phyloP scores from a whole-genome alignment of 2,113 vertebrate species.

The Platycercus adscitus region DNA sequence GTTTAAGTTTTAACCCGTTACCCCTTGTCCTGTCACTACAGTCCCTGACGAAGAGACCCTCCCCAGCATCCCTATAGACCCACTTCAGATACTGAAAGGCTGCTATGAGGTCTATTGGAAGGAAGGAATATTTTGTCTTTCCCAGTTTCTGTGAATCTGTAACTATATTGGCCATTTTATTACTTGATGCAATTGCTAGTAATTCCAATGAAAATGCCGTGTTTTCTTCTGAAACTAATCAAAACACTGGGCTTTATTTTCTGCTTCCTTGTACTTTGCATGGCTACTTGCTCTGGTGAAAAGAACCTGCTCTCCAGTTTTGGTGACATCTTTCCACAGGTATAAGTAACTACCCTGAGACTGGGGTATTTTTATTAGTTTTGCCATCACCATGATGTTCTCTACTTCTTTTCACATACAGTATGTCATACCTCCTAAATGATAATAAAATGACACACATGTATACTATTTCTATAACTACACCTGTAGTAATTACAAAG shows the following conservation, averaged over 20 bases:
- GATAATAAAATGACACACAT: not conserved
- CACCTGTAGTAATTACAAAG: not conserved
- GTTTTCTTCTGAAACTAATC: not conserved
- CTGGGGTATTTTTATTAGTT: not conserved
- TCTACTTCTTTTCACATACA: not conserved
- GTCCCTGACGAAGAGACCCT: no score
- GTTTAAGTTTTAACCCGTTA: no score
- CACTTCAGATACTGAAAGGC: no score
- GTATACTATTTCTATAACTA: not conserved
- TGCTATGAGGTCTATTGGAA: not conserved
- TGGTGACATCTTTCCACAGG: not conserved
- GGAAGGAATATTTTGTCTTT: not conserved
- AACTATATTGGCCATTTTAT: not conserved
- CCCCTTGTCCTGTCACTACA: no score
- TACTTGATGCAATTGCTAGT: not conserved
- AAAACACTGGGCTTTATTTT: not conserved
- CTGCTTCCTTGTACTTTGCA: not conserved
- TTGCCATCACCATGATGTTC: not conserved
- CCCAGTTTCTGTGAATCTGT: not conserved
- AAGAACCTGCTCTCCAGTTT: not conserved
- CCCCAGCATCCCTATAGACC: no score
- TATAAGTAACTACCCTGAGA: not conserved
- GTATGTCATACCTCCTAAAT: not conserved
- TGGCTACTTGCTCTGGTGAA: not conserved
- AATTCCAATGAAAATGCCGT: not conserved